A percentile compares a stretch with the other conserved stretches of the same genome.
phyloP scores from a whole-genome alignment of 2,797 vertebrate species.

The Agapornis canus region DNA sequence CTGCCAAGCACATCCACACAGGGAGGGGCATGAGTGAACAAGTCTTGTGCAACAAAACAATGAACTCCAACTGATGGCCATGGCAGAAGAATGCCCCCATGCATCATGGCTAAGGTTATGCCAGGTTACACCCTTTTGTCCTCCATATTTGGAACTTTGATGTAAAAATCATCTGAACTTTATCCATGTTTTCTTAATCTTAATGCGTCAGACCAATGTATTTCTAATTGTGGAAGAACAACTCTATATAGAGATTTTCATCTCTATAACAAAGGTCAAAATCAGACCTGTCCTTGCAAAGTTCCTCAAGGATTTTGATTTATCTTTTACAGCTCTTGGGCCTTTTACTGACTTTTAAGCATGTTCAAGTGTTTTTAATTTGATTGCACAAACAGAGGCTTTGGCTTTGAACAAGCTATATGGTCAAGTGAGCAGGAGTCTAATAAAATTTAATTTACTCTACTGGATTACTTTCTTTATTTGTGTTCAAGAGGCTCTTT shows the following conservation, averaged over 20 bases:
- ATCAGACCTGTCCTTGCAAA: not conserved
- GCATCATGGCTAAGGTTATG: not conserved
- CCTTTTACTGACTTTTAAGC: not conserved
- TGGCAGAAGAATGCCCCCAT: not conserved
- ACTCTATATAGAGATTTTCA: not conserved
- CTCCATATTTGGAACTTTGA: fast-evolving
- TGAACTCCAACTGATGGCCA: not conserved
- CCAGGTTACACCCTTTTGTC: not conserved
- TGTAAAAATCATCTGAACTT: not conserved
- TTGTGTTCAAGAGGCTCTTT: not conserved
- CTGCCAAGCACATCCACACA: not conserved
- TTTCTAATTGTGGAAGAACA: not conserved
- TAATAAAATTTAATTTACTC: not conserved
- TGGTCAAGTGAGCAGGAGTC: not conserved
- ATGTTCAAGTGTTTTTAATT: not conserved
- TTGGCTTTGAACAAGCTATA: not conserved
- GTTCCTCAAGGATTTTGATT: not conserved
- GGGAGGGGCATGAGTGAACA: not conserved
- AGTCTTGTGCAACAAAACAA: fast-evolving
- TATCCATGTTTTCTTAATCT: not conserved
- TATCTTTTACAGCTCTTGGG: not conserved
- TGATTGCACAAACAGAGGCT: not conserved
- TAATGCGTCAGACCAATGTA: not conserved
- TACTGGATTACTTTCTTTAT: not conserved
- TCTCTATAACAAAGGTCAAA: not conserved